Evolutionary conservation across 35 echinoderm and acorn worm genomes (phyloP).

Genomic region (Ophiothrix spiculata): DNA sequence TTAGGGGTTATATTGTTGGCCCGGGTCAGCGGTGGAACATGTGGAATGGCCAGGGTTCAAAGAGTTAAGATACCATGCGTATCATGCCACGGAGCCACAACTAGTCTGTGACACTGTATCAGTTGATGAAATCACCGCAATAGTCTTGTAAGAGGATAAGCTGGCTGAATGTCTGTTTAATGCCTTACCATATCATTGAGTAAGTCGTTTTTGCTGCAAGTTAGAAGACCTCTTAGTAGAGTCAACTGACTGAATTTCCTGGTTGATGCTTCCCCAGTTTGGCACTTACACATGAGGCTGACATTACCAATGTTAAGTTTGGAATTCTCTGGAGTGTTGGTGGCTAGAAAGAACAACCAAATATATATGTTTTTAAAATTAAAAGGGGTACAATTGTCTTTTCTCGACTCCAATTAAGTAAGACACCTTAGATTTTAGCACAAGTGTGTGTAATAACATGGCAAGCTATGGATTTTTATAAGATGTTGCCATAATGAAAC

Average conservation of each 20-base stretch:
- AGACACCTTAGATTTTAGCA: neutral
- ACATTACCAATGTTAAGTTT: neutral
- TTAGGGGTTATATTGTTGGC: no score
- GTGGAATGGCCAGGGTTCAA: no score
- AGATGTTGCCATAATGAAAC: no score
- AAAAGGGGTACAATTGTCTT: neutral
- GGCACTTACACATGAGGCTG: neutral
- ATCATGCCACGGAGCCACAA: no score
- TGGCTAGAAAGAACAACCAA: neutral
- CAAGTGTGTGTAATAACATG: no score
- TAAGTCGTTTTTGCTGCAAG: conserved; percentile 33
- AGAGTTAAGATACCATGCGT: no score
- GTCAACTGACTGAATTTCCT: conserved; percentile 13
- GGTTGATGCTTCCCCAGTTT: neutral
- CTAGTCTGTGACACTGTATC: no score
- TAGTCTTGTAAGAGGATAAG: no score
- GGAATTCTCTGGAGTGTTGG: neutral
- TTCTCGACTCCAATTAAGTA: neutral
- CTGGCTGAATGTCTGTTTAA: no score
- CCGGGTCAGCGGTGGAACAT: no score
- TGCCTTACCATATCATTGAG: conserved; percentile 29
- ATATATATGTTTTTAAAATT: neutral
- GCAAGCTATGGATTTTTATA: no score
- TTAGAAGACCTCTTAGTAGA: conserved; percentile 29
- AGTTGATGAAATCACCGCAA: no score